Base-by-base conservation (phyloP, 2,888 invertebrate species). In the Gymnocheta viridis region DNA sequence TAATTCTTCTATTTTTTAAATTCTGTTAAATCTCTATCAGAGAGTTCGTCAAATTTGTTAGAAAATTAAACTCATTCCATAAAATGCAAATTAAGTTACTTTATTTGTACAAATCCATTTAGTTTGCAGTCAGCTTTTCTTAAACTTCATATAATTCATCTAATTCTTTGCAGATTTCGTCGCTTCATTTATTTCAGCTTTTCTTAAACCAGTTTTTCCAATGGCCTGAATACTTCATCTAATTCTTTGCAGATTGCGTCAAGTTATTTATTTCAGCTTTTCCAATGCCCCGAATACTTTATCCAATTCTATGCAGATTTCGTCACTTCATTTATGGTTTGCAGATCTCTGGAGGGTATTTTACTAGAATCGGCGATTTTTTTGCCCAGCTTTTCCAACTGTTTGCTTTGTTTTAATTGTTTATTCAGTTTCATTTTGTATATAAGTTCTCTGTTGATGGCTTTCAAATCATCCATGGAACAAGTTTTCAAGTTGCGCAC, bases 381-480 rank as follows among this genome's bases (percentile, higher is more conserved):
- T 1, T 41, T 0, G 14, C 41, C 62, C 19, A 74, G 29, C 14
- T 73, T 67, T 38, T 66, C 51, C 60, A 49, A 29, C 12, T 41
- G 27, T 12, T 72, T 58, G 27, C 64, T 44, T 3, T 78, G 38
- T 19, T 66, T 51, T 10, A 78, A 38, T 67, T 70, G 27, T 14
- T 49, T 2, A 17, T 87, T 84, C 51, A 90, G 67, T 29, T 89
- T 86, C 38, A 87, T 87, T 85, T 88, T 89, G 82, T 88, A 90
- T 67, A 87, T 82, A 44, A 89, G 56, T 5, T 85, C 89, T 4
- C 88, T 85, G 27, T 88, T 90, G 74, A 89, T 88, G 58, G 88
- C 88, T 47, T 85, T 82, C 85, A 90, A 64, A 58, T 90, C 89
- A 73, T 89, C 89, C 12, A 85, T 84, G 58, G 87, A 87, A 85